Base-by-base conservation (phyloP, 2,888 invertebrate genomes). In the Drosophila neonasuta region DNA sequence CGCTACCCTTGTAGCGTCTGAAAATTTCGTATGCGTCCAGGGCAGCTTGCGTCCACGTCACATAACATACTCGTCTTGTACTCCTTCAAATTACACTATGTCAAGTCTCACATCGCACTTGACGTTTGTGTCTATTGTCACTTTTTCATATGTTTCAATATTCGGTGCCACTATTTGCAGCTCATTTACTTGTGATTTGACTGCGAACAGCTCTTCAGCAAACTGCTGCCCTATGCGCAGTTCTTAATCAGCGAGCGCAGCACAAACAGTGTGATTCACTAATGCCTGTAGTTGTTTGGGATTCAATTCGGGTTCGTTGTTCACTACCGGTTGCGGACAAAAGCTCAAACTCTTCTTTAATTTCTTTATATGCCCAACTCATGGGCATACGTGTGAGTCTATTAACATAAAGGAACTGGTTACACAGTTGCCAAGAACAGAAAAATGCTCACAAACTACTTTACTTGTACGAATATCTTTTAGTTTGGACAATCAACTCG, bases 71-170 rank as follows among this genome's bases (percentile, higher is more conserved):
- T 34, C n/a, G 1, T 34, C 34, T 34, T 34, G 5, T 11, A 34
- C 34, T 11, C 34, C 34, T 11, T 34, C 34, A 34, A 11, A 34
- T 34, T 34, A 11, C 34, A 34, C n/a, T 34, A 34, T 34, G 34
- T 34, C 34, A 34, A 34, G 34, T 34, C 34, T 34, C 34, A n/a
- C 34, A 34, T 34, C 34, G 34, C 34, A 34, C 34, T 34, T 34
- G 11, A 34, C 34, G 11, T 34, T 34, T 34, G 34, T 34, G 11
- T 34, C 34, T 34, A 34, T 34, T 11, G n/a, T n/a, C 34, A 34
- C 34, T 34, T 34, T 34, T 34, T 34, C 34, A 11, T 34, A 34
- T 34, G 34, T 34, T 34, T 11, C 34, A 11, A 34, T 34, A 34
- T 34, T 10, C 11, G n/a, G 34, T 11, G n/a, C 34, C 11, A 11